Evolutionary conservation across 2,888 invertebrate genomes (phyloP).

Genomic region (Machimus rusticus): DNA sequence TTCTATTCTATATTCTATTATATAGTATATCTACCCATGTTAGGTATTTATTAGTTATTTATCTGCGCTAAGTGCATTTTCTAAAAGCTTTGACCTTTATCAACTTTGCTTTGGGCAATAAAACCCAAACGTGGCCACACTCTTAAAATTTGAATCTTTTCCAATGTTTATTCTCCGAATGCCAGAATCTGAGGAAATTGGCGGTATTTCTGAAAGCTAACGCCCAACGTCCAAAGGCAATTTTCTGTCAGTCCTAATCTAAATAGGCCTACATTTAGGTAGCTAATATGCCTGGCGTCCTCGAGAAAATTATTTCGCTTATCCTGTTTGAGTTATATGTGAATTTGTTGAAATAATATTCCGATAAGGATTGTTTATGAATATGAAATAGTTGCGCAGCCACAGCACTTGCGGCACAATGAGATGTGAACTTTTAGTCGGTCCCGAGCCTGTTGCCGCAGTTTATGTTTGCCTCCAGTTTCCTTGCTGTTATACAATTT

Average conservation of each 20-base stretch:
- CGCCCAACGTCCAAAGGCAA: background rate
- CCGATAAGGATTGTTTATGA: conserved; percentile 6
- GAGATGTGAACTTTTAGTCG: background rate
- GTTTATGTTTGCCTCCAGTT: background rate
- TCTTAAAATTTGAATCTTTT: background rate
- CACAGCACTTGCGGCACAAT: background rate
- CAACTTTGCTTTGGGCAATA: background rate
- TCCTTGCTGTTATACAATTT: background rate
- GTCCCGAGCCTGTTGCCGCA: background rate
- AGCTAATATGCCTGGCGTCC: background rate
- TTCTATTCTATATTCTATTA: too few relatives aligned
- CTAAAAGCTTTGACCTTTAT: too few relatives aligned
- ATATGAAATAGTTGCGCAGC: background rate
- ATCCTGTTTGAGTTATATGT: background rate
- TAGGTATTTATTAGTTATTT: too few relatives aligned
- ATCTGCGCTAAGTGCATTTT: too few relatives aligned
- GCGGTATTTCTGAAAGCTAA: background rate
- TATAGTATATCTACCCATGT: too few relatives aligned
- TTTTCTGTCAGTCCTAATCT: background rate
- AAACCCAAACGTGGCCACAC: background rate
- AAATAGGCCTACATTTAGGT: background rate
- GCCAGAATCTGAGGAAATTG: background rate
- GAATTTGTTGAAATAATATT: conserved; percentile 3
- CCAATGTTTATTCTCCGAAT: background rate
- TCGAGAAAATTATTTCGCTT: background rate